Evolutionary conservation across 2,113 vertebrate genomes (phyloP).

Genomic region (Stomatorhinus ivindoensis): DNA sequence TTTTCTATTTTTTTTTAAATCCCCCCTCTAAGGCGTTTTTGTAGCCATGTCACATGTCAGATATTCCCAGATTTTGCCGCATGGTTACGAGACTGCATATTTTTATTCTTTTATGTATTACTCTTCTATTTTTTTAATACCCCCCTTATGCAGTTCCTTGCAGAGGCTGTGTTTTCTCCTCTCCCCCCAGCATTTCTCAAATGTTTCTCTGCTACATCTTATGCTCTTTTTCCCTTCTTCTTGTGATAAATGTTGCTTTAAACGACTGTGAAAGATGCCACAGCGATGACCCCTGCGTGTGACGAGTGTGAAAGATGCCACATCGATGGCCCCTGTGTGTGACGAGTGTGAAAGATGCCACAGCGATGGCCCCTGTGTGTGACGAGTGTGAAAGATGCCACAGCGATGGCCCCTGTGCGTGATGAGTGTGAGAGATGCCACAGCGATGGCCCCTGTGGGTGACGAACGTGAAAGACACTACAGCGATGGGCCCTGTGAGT

Average conservation of each 20-base stretch:
- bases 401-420: no score
- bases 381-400: no score
- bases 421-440: no score
- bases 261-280: conserved; percentile 19
- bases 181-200: conserved; percentile 30
- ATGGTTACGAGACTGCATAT: conserved; percentile 33
- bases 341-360: no score
- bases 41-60: neutral
- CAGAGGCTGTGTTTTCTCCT: conserved; percentile 13
- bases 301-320: no score
- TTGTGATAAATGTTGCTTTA: conserved; percentile 24
- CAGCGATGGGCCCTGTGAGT: no score
- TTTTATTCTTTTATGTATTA: neutral
- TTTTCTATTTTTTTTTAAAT: conserved; percentile 21
- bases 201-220: conserved; percentile 16
- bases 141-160: neutral
- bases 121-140: no score
- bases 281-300: no score
- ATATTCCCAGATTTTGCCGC: conserved; percentile 36
- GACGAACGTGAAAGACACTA: no score
- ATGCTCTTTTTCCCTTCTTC: conserved; percentile 8
- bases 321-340: no score
- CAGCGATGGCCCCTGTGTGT: no score
- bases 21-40: neutral
- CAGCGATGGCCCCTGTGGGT: no score